Evolutionary conservation across 2,113 vertebrate species (phyloP).

Genomic region (Tragelaphus buxtoni): DNA sequence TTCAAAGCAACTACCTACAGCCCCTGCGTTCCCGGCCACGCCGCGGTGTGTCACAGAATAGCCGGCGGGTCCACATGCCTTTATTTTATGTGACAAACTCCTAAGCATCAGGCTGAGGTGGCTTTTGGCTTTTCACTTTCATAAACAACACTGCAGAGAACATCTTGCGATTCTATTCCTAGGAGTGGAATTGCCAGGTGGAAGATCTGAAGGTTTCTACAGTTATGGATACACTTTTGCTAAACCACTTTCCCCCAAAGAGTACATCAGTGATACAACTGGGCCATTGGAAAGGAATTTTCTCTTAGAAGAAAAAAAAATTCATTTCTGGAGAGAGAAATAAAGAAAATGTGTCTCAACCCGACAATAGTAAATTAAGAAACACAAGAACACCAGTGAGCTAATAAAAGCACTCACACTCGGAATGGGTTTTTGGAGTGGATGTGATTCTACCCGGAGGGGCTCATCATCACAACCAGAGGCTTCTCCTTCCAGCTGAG

Average conservation of each 20-base stretch:
- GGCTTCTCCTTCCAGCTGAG: background rate
- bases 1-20: background rate
- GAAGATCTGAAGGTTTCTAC: fast-evolving
- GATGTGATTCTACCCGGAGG: fast-evolving
- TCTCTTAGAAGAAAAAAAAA: background rate
- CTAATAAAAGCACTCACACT: fast-evolving
- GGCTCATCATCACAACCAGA: fast-evolving
- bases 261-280: fast-evolving
- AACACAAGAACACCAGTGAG: fast-evolving
- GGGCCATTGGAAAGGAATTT: fast-evolving
- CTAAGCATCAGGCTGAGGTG: background rate
- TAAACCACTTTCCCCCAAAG: background rate
- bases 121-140: background rate
- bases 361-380: fast-evolving
- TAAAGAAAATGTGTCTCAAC: background rate
- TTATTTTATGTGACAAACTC: background rate
- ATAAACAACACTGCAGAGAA: fast-evolving
- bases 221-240: background rate
- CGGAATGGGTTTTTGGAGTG: fast-evolving
- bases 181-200: fast-evolving
- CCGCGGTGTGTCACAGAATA: fast-evolving
- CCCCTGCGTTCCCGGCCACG: fast-evolving
- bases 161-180: fast-evolving
- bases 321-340: background rate
- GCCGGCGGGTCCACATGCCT: background rate